Conservation (phyloP, 2,113 vertebrate genomes). For the Taxidea taxus region DNA sequence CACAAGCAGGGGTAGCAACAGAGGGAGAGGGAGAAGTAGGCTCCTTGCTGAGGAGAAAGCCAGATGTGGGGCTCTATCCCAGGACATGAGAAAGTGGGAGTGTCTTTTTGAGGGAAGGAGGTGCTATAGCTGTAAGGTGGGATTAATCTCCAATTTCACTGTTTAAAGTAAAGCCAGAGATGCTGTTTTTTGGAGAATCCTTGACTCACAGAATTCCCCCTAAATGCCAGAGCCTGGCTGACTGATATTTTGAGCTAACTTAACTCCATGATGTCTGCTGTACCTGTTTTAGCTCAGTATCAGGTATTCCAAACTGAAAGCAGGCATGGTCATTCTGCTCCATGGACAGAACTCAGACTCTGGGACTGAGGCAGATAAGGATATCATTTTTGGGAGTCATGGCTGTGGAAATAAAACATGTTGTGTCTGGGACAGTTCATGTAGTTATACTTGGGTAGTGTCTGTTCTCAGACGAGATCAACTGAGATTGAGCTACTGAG, state of each 20-base stretch:
- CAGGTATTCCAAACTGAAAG: not conserved
- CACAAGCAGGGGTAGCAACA: too few relatives aligned
- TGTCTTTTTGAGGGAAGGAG: not conserved
- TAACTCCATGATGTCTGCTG: not conserved
- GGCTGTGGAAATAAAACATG: not conserved
- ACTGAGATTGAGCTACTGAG: not conserved
- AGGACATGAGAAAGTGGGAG: not conserved
- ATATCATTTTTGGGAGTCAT: not conserved
- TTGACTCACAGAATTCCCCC: not conserved
- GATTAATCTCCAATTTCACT: not conserved
- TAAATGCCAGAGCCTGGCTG: not conserved
- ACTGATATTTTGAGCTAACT: not conserved
- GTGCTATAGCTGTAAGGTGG: fast-evolving
- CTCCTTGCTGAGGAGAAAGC: too few relatives aligned
- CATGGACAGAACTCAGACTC: not conserved
- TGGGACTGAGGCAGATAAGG: not conserved
- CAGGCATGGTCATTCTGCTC: not conserved
- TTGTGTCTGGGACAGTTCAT: not conserved
- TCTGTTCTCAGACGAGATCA: not conserved
- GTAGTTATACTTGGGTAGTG: not conserved
- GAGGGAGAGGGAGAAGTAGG: too few relatives aligned
- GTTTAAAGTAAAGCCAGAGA: not conserved
- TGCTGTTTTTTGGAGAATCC: not conserved
- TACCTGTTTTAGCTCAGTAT: not conserved
- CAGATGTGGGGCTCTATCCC: too few relatives aligned